phyloP scores from a whole-genome alignment of 2,888 invertebrate genomes.

The Leptopterna dolabrata region DNA sequence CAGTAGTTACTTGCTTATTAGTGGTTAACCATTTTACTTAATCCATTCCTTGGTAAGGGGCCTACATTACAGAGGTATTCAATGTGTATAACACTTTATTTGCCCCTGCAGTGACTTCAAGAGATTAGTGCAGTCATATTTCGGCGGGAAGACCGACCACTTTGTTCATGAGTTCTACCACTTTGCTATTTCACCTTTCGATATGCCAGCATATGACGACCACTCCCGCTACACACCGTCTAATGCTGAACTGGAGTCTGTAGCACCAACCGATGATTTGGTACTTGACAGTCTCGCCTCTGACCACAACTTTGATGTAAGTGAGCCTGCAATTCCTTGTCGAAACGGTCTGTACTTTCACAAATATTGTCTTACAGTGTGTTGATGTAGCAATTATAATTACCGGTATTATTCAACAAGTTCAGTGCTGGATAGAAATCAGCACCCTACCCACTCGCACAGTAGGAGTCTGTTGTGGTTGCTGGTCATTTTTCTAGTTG shows the following conservation, averaged over 20 bases:
- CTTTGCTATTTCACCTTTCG: conserved; percentile 88
- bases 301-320: not conserved
- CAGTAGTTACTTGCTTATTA: no score
- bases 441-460: no score
- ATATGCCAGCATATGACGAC: conserved; percentile 85
- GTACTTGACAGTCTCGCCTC: not conserved
- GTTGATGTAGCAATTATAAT: no score
- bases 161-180: conserved; percentile 90
- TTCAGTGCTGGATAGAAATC: no score
- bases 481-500: no score
- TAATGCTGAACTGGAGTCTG: not conserved
- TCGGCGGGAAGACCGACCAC: conserved; percentile 81
- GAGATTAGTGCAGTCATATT: conserved; percentile 75
- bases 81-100: not conserved
- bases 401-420: no score
- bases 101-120: conserved; percentile 72
- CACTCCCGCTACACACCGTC: conserved; percentile 52
- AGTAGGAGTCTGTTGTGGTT: no score
- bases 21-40: not conserved
- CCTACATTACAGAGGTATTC: not conserved
- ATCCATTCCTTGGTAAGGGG: not conserved
- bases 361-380: no score
- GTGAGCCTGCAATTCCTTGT: no score
- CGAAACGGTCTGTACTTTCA: no score
- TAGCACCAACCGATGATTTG: not conserved